phyloP scores from a whole-genome alignment of 2,888 invertebrate species.

The Scaptomyza polygonia region DNA sequence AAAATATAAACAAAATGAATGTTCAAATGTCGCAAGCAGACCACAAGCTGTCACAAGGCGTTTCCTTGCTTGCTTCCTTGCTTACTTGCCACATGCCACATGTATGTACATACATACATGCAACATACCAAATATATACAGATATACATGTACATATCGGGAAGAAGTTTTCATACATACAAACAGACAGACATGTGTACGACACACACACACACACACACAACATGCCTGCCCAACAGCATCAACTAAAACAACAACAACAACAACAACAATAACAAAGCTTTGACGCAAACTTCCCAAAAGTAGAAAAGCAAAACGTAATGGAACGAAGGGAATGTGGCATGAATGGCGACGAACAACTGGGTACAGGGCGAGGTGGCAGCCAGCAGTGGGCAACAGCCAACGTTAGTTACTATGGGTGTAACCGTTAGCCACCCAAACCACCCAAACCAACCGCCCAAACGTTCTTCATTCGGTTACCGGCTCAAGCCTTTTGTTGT shows the following conservation, averaged over 20 bases:
- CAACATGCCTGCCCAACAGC: conserved; percentile 51
- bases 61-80: conserved; percentile 37
- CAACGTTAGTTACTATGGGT: conserved; percentile 45
- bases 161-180: conserved; percentile 38
- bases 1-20: conserved; percentile 78
- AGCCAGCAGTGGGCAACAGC: conserved; percentile 35
- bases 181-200: conserved; percentile 23
- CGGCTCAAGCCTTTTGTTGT: conserved; percentile 76
- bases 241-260: conserved; percentile 23
- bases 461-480: conserved; percentile 27
- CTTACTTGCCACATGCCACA: conserved; percentile 45
- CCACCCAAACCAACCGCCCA: conserved; percentile 2
- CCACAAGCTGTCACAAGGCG: conserved; percentile 80
- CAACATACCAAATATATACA: conserved; percentile 14
- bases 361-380: not conserved
- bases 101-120: not conserved
- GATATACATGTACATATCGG: conserved; percentile 6
- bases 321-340: conserved; percentile 38
- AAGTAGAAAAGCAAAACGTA: conserved; percentile 64
- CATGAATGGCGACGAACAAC: not conserved
- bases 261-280: conserved; percentile 51
- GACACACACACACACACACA: not conserved
- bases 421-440: conserved; percentile 38
- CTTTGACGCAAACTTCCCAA: conserved; percentile 65
- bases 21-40: conserved; percentile 81